Base-by-base conservation (phyloP, 2,888 invertebrate genomes). In the Fragum whitleyi region DNA sequence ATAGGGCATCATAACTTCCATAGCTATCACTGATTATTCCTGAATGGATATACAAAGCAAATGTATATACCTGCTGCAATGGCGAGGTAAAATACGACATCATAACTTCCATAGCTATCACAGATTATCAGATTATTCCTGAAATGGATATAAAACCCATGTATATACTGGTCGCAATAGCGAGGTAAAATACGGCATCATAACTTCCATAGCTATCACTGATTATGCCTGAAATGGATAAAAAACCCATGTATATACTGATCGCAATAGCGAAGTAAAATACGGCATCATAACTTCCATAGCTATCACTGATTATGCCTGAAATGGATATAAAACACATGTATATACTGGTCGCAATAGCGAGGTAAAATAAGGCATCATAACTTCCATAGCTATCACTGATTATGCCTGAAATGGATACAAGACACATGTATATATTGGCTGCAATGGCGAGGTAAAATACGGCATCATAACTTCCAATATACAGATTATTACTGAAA, bases 131-230 rank as follows among this genome's bases (percentile, higher is more conserved):
- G n/a, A n/a, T 21, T 1, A 42, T 9, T 11, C 7, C 47, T 9
- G 6, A 3, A 2, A 26, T 23, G 3, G 68, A 28, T 0, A 51
- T 23, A 7, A 68, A 23, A 28, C 28, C 26, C 21, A 68, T 68
- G 68, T 70, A 70, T 9, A 53, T 19, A 70, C 70, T 70, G 21
- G 55, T 26, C 14, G 55, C 59, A 14, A 71, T 65, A 2, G 77
- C 77, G 6, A 72, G 39, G 28, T 65, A 72, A 55, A 72, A 77
- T 55, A 71, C 21, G 14, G 59, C 28, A 26, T 55, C 72, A 36
- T 77, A 77, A 29, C 55, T 39, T 21, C 77, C 77, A 29, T 61
- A 69, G 53, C 32, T 53, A 39, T 77, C 77, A 16, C 36, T 71
- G 3, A 77, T 71, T 3, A 39, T 26, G 14, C 77, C 72, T 72